A percentile compares a stretch with the other conserved stretches of the same genome.
These are phyloP conservation scores for Erebia ligea DNA, from an alignment of 2,888 invertebrate genomes.

Conservation along the genomic window DNA sequence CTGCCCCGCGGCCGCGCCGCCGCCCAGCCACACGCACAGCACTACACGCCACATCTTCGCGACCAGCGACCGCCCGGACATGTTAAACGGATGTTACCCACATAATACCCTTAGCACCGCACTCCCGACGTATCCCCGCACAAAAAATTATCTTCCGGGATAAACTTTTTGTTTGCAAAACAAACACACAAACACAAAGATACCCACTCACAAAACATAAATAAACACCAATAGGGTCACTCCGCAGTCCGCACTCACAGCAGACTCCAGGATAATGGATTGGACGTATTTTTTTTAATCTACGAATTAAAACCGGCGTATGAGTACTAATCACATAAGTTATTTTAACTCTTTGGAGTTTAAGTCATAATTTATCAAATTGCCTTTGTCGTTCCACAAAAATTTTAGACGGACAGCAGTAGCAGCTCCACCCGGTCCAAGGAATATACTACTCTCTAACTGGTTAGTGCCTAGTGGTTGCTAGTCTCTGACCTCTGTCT, in stretches of 20 bases:
- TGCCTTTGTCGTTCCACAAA: slow-evolving; percentile 48
- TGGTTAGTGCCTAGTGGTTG: too few relatives aligned
- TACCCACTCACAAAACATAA: slow-evolving; percentile 71
- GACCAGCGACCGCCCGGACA: slow-evolving; percentile 38
- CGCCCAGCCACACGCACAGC: slow-evolving; percentile 44
- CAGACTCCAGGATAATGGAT: neutral
- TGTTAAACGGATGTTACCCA: slow-evolving; percentile 21
- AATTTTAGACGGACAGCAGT: slow-evolving; percentile 39
- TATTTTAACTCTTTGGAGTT: slow-evolving; percentile 45
- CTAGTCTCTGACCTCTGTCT: too few relatives aligned
- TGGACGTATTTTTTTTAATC: neutral
- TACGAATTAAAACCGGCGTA: slow-evolving; percentile 14
- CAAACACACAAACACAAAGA: slow-evolving; percentile 65
- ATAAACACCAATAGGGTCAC: slow-evolving; percentile 52
- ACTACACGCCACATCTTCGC: slow-evolving; percentile 50
- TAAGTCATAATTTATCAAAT: slow-evolving; percentile 58
- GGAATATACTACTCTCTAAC: too few relatives aligned
- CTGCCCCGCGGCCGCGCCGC: slow-evolving; percentile 51
- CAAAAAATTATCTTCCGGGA: slow-evolving; percentile 47
- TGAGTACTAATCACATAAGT: slow-evolving; percentile 40
- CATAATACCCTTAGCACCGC: slow-evolving; percentile 39
- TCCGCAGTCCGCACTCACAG: slow-evolving; percentile 15
- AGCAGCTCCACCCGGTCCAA: slow-evolving; percentile 49
- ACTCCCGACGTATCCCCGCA: slow-evolving; percentile 43
- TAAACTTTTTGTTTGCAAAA: slow-evolving; percentile 74